These are phyloP conservation scores for Molothrus ater DNA, from an alignment of 2,797 vertebrate genomes.

Conservation along the genomic window DNA sequence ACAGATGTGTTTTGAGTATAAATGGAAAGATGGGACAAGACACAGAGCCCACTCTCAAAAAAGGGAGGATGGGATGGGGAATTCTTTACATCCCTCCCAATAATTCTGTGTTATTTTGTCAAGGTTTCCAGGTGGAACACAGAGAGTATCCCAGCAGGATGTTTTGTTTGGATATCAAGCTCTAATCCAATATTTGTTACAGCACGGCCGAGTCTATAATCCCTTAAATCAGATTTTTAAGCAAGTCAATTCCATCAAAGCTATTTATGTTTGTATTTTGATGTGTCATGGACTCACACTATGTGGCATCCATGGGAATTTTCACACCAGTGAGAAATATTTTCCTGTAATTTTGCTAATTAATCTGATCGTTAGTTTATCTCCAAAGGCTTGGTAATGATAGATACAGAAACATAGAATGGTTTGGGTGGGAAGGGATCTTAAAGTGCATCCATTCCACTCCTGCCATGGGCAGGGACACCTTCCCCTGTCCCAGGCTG, in stretches of 20 bases:
- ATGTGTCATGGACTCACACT: background rate
- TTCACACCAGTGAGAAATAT: background rate
- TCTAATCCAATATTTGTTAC: background rate
- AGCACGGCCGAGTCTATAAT: background rate
- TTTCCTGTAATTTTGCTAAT: background rate
- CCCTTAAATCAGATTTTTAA: background rate
- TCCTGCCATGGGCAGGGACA: background rate
- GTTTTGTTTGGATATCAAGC: background rate
- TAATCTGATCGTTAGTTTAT: background rate
- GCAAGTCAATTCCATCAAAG: background rate
- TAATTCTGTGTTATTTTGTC: background rate
- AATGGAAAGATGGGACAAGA: background rate
- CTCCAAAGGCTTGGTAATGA: background rate
- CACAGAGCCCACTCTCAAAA: background rate
- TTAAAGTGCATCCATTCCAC: rapidly evolving
- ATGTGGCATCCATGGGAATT: background rate
- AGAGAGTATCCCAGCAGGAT: background rate
- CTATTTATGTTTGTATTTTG: background rate
- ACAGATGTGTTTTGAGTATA: background rate
- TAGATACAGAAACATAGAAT: background rate
- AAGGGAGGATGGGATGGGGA: background rate
- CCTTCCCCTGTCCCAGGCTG: rapidly evolving
- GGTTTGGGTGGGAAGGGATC: background rate
- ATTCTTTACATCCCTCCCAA: background rate
- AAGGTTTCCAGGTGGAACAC: background rate